Evolutionary conservation across 2,888 invertebrate genomes (phyloP), one percentile per base, ranked within the genome.

Genomic region (Diaperis boleti): DNA sequence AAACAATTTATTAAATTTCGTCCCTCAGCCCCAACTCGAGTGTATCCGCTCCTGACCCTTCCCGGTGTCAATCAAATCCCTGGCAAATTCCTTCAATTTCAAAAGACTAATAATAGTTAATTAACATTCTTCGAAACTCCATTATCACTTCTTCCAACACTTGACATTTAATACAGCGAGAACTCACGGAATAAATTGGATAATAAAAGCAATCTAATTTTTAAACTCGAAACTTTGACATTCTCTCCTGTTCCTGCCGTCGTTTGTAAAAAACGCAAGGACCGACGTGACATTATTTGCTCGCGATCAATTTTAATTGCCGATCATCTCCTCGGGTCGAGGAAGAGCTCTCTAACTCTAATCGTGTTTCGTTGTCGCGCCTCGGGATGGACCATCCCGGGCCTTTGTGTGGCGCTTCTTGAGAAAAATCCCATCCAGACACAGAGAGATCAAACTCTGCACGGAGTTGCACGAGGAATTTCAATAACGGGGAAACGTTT

Each of bases 321-420:
- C 11, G 13, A 22, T 20, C 8, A 39, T 17, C 31, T 22, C n/a
- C n/a, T n/a, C n/a, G n/a, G n/a, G n/a, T n/a, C n/a, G n/a, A n/a
- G n/a, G n/a, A n/a, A 67, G 68, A 13, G 33, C 33, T 71, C n/a
- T 70, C 64, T 64, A 72, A 70, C 69, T 73, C 70, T 75, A 73
- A 74, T 74, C 74, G 74, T 68, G 68, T 72, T 74, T 72, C 72
- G 69, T 69, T 74, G 74, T 73, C 70, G 68, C 67, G 72, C 70
- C 72, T 69, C 72, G 65, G 70, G 72, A 74, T 69, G 68, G 71
- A 67, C 71, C 71, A 70, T 73, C 71, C n/a, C 65, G 59, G 62
- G 69, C 68, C 70, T 68, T 65, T 52, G 68, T 64, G 62, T 65
- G n/a, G 71, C 70, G 71, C 71, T 72, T 69, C 71, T 67, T 66